Percentiles rank a stretch among this genome's conserved stretches.
These are phyloP conservation scores for Enteromius paludinosus DNA, from an alignment of 2,797 vertebrate species.

Conservation along the genomic window DNA sequence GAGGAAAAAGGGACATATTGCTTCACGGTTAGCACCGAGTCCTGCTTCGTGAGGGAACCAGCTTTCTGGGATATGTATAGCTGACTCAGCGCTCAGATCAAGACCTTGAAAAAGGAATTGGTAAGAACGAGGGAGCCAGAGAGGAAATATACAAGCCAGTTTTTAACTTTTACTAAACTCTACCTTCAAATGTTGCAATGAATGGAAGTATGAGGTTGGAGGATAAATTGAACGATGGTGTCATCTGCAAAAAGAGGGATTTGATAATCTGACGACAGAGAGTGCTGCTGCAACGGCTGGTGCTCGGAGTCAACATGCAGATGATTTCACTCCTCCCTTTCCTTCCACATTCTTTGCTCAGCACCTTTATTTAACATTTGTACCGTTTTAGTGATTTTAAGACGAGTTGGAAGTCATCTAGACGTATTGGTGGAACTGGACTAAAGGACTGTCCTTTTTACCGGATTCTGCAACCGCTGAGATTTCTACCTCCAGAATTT, in stretches of 20 bases:
- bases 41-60: slow-evolving; percentile 8
- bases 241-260: slow-evolving; percentile 42
- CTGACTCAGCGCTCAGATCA: slow-evolving; percentile 64
- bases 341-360: slow-evolving; percentile 54
- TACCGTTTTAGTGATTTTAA: slow-evolving; percentile 38
- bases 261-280: slow-evolving; percentile 48
- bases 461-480: slow-evolving; percentile 42
- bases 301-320: slow-evolving; percentile 51
- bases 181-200: slow-evolving; percentile 6
- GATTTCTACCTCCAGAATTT: slow-evolving; percentile 55
- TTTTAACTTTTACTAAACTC: slow-evolving; percentile 31
- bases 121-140: slow-evolving; percentile 13
- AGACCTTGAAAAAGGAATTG: slow-evolving; percentile 44
- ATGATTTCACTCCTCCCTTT: slow-evolving; percentile 64
- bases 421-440: slow-evolving; percentile 56
- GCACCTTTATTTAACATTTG: slow-evolving; percentile 54
- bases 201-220: not conserved
- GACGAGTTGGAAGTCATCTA: slow-evolving; percentile 54
- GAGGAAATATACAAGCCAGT: slow-evolving; percentile 18
- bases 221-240: slow-evolving; percentile 24
- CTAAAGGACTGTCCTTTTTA: slow-evolving; percentile 52
- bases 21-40: not conserved
- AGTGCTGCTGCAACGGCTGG: slow-evolving; percentile 57
- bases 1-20: slow-evolving; percentile 20
- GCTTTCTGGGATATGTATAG: slow-evolving; percentile 56